Conservation (phyloP, 2,113 vertebrate species). For the Myodes glareolus region DNA sequence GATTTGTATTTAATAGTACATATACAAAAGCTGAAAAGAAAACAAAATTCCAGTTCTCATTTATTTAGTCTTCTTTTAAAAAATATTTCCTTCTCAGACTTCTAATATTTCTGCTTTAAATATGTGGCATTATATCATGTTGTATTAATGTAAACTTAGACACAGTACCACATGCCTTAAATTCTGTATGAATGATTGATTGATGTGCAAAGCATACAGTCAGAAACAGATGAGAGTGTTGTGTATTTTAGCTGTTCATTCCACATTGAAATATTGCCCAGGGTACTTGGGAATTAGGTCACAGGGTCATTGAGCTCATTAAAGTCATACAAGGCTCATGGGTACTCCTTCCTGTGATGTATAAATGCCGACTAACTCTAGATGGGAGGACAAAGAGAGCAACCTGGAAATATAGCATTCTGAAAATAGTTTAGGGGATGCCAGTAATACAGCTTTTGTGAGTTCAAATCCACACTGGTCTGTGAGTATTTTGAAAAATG, state of each 20-base stretch:
- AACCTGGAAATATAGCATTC: too few species aligned
- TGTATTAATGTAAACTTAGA: not conserved
- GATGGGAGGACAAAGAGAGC: not conserved
- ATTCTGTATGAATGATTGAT: not conserved
- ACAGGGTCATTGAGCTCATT: too few species aligned
- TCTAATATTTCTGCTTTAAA: slow-evolving; percentile 9
- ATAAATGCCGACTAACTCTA: not conserved
- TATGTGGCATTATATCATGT: not conserved
- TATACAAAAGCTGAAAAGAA: not conserved
- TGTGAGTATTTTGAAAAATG: not conserved
- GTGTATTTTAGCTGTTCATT: not conserved
- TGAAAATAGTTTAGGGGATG: too few species aligned
- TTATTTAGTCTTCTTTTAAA: not conserved
- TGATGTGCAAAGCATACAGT: not conserved
- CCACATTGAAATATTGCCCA: not conserved
- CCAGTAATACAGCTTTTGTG: not conserved
- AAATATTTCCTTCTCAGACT: not conserved
- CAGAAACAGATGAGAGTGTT: slow-evolving; percentile 4
- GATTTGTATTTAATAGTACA: not conserved
- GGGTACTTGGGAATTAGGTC: too few species aligned
- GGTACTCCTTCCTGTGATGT: not conserved
- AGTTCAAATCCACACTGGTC: not conserved
- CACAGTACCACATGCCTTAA: not conserved
- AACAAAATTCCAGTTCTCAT: not conserved
- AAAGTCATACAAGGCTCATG: not conserved